Evolutionary conservation across 2,797 vertebrate genomes (phyloP).

Genomic region (Lacerta viridis): DNA sequence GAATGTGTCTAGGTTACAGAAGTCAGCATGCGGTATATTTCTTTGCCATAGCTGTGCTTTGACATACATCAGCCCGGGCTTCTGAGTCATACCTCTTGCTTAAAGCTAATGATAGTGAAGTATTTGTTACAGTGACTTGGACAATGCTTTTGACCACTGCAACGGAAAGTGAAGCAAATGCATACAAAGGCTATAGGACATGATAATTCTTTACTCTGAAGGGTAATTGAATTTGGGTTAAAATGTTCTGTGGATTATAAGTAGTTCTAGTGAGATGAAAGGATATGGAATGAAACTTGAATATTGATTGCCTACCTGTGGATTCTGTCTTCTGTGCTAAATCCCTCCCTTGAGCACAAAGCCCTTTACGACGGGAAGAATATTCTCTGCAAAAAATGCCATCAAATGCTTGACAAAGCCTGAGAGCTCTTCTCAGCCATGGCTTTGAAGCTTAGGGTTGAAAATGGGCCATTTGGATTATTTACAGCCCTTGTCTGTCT

Average conservation of each 20-base stretch:
- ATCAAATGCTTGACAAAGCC: slow-evolving; percentile 17
- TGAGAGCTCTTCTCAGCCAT: slow-evolving; percentile 28
- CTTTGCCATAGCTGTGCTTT: background rate
- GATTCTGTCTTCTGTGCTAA: slow-evolving; percentile 21
- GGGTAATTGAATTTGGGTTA: slow-evolving; percentile 19
- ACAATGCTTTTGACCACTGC: slow-evolving; percentile 15
- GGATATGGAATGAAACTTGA: slow-evolving; percentile 43
- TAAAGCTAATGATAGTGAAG: background rate
- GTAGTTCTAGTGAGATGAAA: slow-evolving; percentile 29
- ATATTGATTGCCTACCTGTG: slow-evolving; percentile 11
- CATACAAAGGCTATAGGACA: slow-evolving; percentile 3
- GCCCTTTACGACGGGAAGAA: background rate
- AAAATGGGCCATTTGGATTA: slow-evolving; percentile 35
- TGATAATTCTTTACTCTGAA: slow-evolving; percentile 27
- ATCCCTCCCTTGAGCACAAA: slow-evolving; percentile 35
- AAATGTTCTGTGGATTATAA: slow-evolving; percentile 32
- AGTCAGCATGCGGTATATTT: background rate
- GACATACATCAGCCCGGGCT: slow-evolving; percentile 17
- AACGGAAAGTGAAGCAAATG: background rate
- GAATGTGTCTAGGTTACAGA: background rate
- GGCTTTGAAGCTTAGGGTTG: slow-evolving; percentile 40
- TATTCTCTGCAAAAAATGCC: slow-evolving; percentile 12
- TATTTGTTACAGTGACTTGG: background rate
- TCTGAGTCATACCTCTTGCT: slow-evolving; percentile 15
- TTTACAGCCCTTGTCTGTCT: background rate